Conservation (phyloP, 2,888 invertebrate genomes). For the Caenorhabditis angaria region DNA sequence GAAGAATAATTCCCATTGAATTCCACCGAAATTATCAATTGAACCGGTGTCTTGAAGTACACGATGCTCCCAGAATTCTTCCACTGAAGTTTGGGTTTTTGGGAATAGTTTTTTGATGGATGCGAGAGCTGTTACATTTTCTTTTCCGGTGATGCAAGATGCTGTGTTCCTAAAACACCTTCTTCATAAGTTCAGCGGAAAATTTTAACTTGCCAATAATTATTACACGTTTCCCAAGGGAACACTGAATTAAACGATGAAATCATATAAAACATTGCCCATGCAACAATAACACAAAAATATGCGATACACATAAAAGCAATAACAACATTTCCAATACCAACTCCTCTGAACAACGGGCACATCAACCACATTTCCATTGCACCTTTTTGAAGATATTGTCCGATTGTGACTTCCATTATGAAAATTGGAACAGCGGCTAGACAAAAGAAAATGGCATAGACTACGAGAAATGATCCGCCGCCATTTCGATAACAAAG, state of each 20-base stretch:
- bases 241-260: conserved; percentile 64
- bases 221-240: conserved; percentile 71
- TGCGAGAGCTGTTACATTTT: conserved; percentile 44
- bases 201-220: conserved; percentile 57
- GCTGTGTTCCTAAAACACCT: conserved; percentile 46
- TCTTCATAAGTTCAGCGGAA: no score
- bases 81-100: conserved; percentile 69
- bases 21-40: conserved; percentile 69
- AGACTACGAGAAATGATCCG: conserved; percentile 71
- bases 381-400: conserved; percentile 71
- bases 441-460: conserved; percentile 68
- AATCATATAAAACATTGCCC: conserved; percentile 73
- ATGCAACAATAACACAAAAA: conserved; percentile 72
- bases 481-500: conserved; percentile 72
- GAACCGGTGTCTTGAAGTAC: conserved; percentile 67
- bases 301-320: conserved; percentile 72
- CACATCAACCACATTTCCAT: conserved; percentile 72
- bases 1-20: conserved; percentile 71
- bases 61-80: conserved; percentile 72
- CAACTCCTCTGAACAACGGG: conserved; percentile 71
- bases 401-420: conserved; percentile 71
- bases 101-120: conserved; percentile 39
- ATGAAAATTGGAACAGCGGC: conserved; percentile 72
- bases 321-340: conserved; percentile 72
- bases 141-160: conserved; percentile 59